Evolutionary conservation across 2,797 vertebrate species (phyloP), one percentile per base, ranked within the genome.

Genomic region (Rhinichthys osculus): DNA sequence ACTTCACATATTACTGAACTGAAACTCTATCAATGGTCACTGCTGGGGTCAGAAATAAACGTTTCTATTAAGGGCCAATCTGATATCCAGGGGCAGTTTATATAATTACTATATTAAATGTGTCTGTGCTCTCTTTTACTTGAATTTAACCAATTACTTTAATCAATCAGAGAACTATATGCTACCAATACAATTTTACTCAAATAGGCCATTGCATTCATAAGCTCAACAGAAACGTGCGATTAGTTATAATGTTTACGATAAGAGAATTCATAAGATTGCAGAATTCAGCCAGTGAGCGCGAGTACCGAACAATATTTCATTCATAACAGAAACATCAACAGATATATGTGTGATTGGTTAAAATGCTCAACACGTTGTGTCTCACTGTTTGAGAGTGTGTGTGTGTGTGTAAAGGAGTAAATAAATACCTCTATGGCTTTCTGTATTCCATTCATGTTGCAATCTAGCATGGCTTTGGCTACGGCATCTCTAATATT

Each of bases 401-500:
- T 62, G 59, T n/a, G 59, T n/a, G 2, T 3, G 71, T 4, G 42
- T 40, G 14, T 10, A 30, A 59, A 72, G 3, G 14, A 62, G 11
- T 27, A 50, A 1, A 80, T 16, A 6, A 21, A 91, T 96, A 99
- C 98, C 96, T 95, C 82, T 85, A 94, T 93, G 0, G 92, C 92
- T 64, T 93, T 17, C 0, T 92, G 87, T 21, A 97, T 66, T 27
- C 42, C 83, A 2, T 91, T 84, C 44, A 92, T 82, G 67, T 93
- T 92, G 30, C 94, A 89, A 35, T 96, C 89, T 0, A 97, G 88
- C 79, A 97, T 35, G 50, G 91, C 95, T 23, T 89, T 94, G 57
- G 91, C 96, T 80, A 97, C 87, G 1, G 96, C 94, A 23, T 99
- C 94, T 64, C 98, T 96, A 86, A 99, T 87, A 1, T 70, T 91